A percentile compares a stretch with the other conserved stretches of the same genome.
These are phyloP conservation scores for Caenorhabditis doughertyi DNA, from an alignment of 2,888 invertebrate genomes.

Conservation along the genomic window DNA sequence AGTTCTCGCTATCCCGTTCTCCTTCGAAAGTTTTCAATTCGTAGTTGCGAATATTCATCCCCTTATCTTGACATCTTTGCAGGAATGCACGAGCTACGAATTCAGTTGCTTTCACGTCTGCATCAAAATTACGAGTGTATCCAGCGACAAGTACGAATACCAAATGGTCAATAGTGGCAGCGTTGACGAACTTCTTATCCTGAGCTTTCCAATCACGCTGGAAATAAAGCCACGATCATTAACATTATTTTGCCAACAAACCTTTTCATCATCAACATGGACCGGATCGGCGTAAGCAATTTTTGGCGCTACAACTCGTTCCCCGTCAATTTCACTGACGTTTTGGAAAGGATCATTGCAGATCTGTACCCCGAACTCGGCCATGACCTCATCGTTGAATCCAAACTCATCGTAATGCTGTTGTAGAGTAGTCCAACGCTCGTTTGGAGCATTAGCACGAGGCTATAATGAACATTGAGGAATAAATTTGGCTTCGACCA, in stretches of 20 bases:
- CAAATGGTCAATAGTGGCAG: slow-evolving; percentile 46
- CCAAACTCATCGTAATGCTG: slow-evolving; percentile 49
- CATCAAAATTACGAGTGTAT: slow-evolving; percentile 37
- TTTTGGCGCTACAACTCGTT: slow-evolving; percentile 43
- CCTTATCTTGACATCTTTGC: slow-evolving; percentile 50
- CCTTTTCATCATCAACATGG: slow-evolving; percentile 61
- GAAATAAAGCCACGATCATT: neutral
- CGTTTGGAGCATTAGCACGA: slow-evolving; percentile 51
- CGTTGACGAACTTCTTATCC: slow-evolving; percentile 32
- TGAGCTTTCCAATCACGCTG: slow-evolving; percentile 62
- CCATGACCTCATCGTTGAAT: slow-evolving; percentile 51
- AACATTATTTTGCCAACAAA: no score
- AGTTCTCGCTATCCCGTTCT: slow-evolving; percentile 32
- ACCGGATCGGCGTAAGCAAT: slow-evolving; percentile 51
- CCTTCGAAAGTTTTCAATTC: slow-evolving; percentile 18
- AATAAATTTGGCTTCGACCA: neutral
- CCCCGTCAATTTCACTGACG: slow-evolving; percentile 53
- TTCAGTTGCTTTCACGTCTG: slow-evolving; percentile 9
- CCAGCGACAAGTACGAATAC: slow-evolving; percentile 45
- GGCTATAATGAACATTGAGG: slow-evolving; percentile 38
- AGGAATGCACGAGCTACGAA: slow-evolving; percentile 35
- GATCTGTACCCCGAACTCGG: slow-evolving; percentile 46
- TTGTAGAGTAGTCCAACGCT: slow-evolving; percentile 56
- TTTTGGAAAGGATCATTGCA: slow-evolving; percentile 64
- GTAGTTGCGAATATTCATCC: slow-evolving; percentile 25